These are phyloP conservation scores for Cactoblastis cactorum DNA, from an alignment of 2,888 invertebrate species.

Conservation along the genomic window DNA sequence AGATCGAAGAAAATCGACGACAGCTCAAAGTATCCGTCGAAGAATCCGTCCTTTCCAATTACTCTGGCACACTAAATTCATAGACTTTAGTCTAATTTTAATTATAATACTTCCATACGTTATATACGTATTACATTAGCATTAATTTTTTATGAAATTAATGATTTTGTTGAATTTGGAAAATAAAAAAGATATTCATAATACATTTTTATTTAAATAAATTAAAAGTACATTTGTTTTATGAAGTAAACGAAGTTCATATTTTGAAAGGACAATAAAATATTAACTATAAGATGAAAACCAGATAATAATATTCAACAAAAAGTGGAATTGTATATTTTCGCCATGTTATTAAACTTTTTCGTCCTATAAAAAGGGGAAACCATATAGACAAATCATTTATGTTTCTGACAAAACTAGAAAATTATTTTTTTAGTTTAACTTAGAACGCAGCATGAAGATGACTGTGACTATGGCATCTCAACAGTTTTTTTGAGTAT, in stretches of 20 bases:
- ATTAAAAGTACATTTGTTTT: neutral
- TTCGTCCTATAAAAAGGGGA: too few species aligned
- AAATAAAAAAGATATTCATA: neutral
- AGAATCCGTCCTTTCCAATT: constrained; percentile 16
- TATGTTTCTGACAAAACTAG: too few species aligned
- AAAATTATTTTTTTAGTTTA: too few species aligned
- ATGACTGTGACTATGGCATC: too few species aligned
- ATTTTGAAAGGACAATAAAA: neutral
- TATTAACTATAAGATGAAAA: too few species aligned
- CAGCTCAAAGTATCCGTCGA: constrained; percentile 26
- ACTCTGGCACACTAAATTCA: neutral
- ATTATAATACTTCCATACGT: neutral
- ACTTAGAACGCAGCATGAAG: too few species aligned
- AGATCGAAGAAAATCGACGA: constrained; percentile 17
- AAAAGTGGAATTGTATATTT: too few species aligned
- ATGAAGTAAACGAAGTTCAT: neutral
- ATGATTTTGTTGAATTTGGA: neutral
- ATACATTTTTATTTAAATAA: neutral
- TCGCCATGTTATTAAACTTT: too few species aligned
- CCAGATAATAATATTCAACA: too few species aligned
- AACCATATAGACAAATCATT: too few species aligned
- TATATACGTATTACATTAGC: neutral
- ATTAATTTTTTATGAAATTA: too few species aligned
- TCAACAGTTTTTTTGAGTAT: too few species aligned
- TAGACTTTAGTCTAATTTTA: neutral